These are phyloP conservation scores for Hormiphora californensis DNA, from an alignment of 37 sponge, comb jelly and placozoan genomes.

Conservation along the genomic window DNA sequence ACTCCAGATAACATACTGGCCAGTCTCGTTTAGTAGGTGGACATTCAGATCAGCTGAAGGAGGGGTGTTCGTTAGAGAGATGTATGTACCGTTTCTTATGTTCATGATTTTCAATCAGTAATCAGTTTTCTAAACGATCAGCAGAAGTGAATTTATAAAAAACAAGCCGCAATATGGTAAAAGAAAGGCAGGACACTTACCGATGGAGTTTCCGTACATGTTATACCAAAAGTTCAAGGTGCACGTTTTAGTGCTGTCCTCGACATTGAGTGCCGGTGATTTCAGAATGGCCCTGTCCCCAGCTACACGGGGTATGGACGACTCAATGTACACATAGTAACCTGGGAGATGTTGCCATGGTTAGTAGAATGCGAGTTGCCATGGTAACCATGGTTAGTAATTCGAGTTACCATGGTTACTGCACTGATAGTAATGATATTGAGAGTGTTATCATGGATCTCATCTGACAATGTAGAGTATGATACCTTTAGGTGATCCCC, in stretches of 20 bases:
- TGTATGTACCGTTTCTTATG: too few species aligned
- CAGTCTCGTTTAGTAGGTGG: background rate
- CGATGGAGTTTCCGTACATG: constrained; percentile 54
- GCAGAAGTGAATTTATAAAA: too few species aligned
- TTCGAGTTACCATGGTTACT: too few species aligned
- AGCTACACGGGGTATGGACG: background rate
- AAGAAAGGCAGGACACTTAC: too few species aligned
- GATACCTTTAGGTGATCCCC: constrained; percentile 34
- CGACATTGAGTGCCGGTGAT: background rate
- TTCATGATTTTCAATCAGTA: too few species aligned
- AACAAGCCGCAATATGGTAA: too few species aligned
- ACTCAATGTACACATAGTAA: constrained; percentile 31
- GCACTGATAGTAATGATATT: too few species aligned
- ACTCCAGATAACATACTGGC: constrained; percentile 5
- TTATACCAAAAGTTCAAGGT: constrained; percentile 55
- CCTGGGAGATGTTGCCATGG: background rate
- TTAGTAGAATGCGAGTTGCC: too few species aligned
- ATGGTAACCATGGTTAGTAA: too few species aligned
- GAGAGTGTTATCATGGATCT: too few species aligned
- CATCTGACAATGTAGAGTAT: background rate
- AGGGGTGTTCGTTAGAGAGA: too few species aligned
- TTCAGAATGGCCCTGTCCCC: constrained; percentile 34
- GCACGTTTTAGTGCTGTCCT: constrained; percentile 5
- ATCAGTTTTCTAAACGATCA: too few species aligned
- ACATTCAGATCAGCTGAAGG: constrained; percentile 26